Evolutionary conservation across 2,797 vertebrate genomes (phyloP).

Genomic region (Scyliorhinus canicula): DNA sequence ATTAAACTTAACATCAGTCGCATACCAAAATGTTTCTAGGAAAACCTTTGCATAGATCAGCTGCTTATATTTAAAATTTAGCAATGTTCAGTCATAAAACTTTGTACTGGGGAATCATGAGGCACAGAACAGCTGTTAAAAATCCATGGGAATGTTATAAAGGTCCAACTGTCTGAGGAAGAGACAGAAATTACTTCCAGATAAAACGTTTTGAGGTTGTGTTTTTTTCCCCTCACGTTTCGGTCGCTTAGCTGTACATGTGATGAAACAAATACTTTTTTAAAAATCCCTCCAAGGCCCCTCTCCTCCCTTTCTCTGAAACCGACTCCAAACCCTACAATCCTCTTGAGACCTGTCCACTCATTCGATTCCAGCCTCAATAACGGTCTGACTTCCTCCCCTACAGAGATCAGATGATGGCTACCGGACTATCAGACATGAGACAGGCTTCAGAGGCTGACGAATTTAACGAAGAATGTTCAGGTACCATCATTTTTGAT

Average conservation of each 20-base stretch:
- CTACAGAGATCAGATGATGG: slow-evolving; percentile 70
- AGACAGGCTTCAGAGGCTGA: slow-evolving; percentile 57
- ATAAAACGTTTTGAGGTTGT: background rate
- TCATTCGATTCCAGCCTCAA: background rate
- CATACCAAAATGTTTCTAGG: background rate
- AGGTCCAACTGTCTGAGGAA: background rate
- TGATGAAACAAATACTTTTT: background rate
- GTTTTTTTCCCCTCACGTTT: background rate
- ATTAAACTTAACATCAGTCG: background rate
- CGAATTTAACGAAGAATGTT: slow-evolving; percentile 60
- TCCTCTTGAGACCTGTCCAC: background rate
- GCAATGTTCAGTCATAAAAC: background rate
- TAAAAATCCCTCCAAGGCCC: background rate
- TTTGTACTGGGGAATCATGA: background rate
- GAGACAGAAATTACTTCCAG: background rate
- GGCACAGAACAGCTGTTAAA: background rate
- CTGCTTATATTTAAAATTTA: slow-evolving; percentile 21
- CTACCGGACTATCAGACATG: slow-evolving; percentile 59
- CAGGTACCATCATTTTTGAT: slow-evolving; percentile 60
- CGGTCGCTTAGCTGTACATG: background rate
- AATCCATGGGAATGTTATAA: slow-evolving; percentile 11
- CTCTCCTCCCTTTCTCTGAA: background rate
- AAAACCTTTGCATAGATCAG: background rate
- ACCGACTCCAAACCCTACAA: background rate
- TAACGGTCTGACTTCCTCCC: slow-evolving; percentile 45